These are phyloP conservation scores for Falco peregrinus DNA, from an alignment of 2,797 vertebrate genomes.

Conservation along the genomic window DNA sequence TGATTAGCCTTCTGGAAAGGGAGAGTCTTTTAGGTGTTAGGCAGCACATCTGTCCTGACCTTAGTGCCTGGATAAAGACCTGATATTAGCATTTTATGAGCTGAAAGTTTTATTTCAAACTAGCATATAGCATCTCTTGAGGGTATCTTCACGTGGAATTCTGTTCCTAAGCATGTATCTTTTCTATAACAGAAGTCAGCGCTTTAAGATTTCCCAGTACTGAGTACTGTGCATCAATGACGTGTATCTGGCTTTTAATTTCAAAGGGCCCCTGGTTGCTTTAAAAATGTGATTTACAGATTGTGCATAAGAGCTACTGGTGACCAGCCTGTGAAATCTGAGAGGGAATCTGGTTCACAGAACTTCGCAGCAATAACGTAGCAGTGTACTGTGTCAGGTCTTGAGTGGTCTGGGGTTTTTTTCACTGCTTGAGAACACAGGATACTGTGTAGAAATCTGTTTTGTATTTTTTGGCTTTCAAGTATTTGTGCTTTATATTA, in stretches of 20 bases:
- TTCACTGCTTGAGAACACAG: background rate
- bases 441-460: background rate
- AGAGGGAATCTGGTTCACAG: background rate
- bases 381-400: background rate
- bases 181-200: background rate
- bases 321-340: conserved; percentile 8
- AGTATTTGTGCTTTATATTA: background rate
- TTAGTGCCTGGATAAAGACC: background rate
- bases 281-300: background rate
- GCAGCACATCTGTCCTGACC: background rate
- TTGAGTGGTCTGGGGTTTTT: background rate
- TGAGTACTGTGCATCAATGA: background rate
- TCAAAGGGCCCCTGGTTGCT: background rate
- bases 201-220: background rate
- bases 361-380: background rate
- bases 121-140: background rate
- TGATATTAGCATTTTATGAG: background rate
- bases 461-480: background rate
- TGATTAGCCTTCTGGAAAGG: background rate
- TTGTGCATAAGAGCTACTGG: background rate
- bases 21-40: background rate
- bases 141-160: background rate
- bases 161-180: background rate
- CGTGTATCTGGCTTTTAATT: background rate
- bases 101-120: background rate